Base-by-base conservation (phyloP, 2,113 vertebrate genomes). In the Hydropotes inermis region DNA sequence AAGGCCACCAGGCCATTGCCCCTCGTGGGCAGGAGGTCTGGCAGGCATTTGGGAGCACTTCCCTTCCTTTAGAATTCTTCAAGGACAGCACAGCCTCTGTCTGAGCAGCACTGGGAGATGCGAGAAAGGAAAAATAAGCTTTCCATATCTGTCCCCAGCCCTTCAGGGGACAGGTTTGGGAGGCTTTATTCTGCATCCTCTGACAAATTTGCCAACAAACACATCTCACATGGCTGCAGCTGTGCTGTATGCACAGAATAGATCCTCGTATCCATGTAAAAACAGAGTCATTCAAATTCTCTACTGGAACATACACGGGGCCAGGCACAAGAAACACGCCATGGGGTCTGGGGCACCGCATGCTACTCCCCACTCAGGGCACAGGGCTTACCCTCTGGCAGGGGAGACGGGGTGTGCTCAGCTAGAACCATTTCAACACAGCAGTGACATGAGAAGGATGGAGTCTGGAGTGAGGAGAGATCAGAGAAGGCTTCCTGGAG, bases 1-100 rank as follows among this genome's bases (percentile, higher is more conserved):
- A 9, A 50, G 97, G 96, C 83, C 96, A 96, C 97, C 83, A n/a
- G 97, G 87, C 16, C 21, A 2, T 70, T 6, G 28, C 82, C 58
- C 45, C 54, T 91, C 50, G 54, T 61, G 89, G 83, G 61, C 30
- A 0, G 79, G 78, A 96, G 86, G 90, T 55, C 52, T 21, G 25
- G 15, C 79, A 64, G 79, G 84, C 43, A 8, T 55, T 19, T 36
- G 45, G 54, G 52, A 95, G 15, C 57, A 54, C 8, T 19, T 67
- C 17, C 55, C 21, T 17, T 70, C 52, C 64, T 87, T 91, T 67
- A 83, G 50, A 93, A 86, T 78, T 88, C 76, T 82, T 39, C 94
- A 47, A 55, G 54, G 76, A 52, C 76, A 57, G 55, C 87, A 19
- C 1, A 16, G 83, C 30, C 36, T 81, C 57, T 58, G 83, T 85